Evolutionary conservation across 2,113 vertebrate genomes (phyloP).

Genomic region (Mustelus asterias): DNA sequence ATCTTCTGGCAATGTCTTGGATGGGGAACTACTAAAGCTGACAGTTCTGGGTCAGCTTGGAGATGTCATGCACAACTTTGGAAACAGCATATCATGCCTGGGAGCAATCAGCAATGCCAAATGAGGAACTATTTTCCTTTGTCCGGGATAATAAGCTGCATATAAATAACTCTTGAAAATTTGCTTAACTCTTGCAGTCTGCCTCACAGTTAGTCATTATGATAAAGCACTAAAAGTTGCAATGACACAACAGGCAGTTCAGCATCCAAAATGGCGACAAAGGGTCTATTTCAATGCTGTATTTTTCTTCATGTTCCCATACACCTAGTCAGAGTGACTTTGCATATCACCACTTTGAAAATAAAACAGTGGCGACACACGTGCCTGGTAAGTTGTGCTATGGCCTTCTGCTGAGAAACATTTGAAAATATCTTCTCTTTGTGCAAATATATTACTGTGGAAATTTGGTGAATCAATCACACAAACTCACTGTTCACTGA

Average conservation of each 20-base stretch:
- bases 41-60: not conserved
- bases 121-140: not conserved
- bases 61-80: slow-evolving; percentile 21
- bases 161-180: not conserved
- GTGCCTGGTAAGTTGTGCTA: not conserved
- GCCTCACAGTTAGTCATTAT: not conserved
- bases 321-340: not conserved
- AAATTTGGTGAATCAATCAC: not conserved
- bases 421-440: not conserved
- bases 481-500: not conserved
- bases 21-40: not conserved
- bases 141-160: too few relatives aligned
- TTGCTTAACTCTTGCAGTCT: not conserved
- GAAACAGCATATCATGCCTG: not conserved
- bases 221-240: not conserved
- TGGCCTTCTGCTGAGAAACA: not conserved
- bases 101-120: not conserved
- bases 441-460: not conserved
- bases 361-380: not conserved
- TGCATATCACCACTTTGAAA: not conserved
- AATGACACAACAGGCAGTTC: not conserved
- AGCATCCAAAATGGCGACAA: not conserved
- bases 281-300: not conserved
- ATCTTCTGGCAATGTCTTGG: slow-evolving; percentile 3
- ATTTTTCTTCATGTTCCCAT: not conserved